phyloP scores from a whole-genome alignment of 2,797 vertebrate species.

The Lepidocolaptes lacrymiger region DNA sequence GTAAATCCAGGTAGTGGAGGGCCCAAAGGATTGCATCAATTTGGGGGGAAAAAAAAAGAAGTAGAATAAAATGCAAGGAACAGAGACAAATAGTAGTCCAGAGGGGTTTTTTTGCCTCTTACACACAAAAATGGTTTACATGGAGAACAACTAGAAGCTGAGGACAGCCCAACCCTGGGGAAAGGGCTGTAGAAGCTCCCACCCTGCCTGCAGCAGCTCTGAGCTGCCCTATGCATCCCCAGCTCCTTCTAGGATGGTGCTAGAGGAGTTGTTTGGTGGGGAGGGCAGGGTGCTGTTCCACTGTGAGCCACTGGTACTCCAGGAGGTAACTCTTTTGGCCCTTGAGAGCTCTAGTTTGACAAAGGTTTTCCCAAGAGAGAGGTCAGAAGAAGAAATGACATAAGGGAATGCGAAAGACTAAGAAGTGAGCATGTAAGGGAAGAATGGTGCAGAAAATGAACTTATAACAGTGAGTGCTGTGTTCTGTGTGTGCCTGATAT shows the following conservation, averaged over 20 bases:
- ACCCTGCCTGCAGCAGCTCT: not conserved
- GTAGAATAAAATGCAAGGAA: not conserved
- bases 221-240: not conserved
- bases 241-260: not conserved
- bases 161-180: not conserved
- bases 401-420: not conserved
- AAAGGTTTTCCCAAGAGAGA: not conserved
- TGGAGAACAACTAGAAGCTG: not conserved
- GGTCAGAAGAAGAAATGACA: not conserved
- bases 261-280: not conserved
- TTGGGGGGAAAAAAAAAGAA: not conserved
- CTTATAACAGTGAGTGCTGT: not conserved
- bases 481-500: rapidly evolving
- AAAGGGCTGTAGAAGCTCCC: not conserved
- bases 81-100: not conserved
- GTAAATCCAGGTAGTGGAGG: not conserved
- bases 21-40: not conserved
- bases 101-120: not conserved
- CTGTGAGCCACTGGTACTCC: not conserved
- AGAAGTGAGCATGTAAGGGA: not conserved
- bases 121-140: not conserved
- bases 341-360: not conserved
- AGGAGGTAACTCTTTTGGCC: not conserved
- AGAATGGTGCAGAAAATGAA: not conserved
- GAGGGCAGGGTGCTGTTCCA: not conserved